These are phyloP conservation scores for Phalacrocorax pelagicus DNA, from an alignment of 2,113 vertebrate genomes.

Conservation along the genomic window DNA sequence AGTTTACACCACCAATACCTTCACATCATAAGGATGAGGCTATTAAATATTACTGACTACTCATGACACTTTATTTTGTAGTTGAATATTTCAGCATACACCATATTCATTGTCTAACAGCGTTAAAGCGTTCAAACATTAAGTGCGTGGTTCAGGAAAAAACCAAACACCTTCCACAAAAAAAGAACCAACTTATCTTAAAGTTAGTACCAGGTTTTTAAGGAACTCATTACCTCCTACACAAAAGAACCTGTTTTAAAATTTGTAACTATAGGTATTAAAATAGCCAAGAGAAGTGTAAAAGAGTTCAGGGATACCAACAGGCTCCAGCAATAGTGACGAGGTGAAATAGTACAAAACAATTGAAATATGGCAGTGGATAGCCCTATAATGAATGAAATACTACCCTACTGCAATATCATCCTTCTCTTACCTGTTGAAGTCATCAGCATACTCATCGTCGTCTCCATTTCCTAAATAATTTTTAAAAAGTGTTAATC, in stretches of 20 bases:
- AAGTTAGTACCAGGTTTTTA: background rate
- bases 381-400: background rate
- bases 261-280: background rate
- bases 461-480: conserved; percentile 80
- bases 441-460: conserved; percentile 91
- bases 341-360: background rate
- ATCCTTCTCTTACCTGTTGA: conserved; percentile 84
- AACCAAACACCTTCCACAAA: background rate
- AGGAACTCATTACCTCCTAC: background rate
- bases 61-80: background rate
- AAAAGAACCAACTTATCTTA: background rate
- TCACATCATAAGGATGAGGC: background rate
- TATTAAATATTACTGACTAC: background rate
- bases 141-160: background rate
- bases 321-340: background rate
- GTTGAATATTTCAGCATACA: background rate
- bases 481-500: conserved; percentile 11
- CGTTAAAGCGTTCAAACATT: background rate
- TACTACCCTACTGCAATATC: background rate
- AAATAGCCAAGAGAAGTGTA: background rate
- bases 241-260: background rate
- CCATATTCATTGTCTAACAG: background rate
- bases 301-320: background rate
- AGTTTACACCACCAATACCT: background rate
- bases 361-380: background rate